Evolutionary conservation across 2,113 vertebrate species (phyloP), one percentile per base, ranked within the genome.

Genomic region (Nesogale talazaci): DNA sequence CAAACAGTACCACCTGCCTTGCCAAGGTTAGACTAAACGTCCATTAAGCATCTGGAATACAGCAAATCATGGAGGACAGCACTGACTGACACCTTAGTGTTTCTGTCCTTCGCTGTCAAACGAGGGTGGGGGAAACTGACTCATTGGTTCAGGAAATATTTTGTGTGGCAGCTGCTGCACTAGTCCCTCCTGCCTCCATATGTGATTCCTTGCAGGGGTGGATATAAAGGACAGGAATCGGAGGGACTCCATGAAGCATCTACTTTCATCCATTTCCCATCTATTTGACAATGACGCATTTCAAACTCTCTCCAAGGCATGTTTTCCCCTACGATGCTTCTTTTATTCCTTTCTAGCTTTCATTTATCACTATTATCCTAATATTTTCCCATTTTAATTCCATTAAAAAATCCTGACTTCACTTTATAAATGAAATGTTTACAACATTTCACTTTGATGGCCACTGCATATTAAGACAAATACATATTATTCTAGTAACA

Each of bases 381-480:
- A 14, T 91, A 85, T 27, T 65, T 23, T 76, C 10, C 9, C 46
- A 52, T 52, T 93, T 85, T 78, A 56, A 87, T 42, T 92, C 22
- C n/a, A 29, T 27, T 79, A 59, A 61, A 83, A 88, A 86, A 90
- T 63, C 56, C 57, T 38, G 9, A 19, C 59, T 57, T 52, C 14
- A 29, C 59, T 91, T 89, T 69, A n/a, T 83, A 76, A 79, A 82
- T 63, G 46, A 67, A 86, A 81, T 34, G 17, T 46, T 38, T 52
- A 52, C 46, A 52, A 52, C 91, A 69, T 67, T 91, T 94, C 72
- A 79, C 77, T 80, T 80, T 77, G 27, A 76, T 67, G n/a, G 5
- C 31, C 69, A 72, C 46, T 75, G 29, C 2, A 56, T 77, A 20
- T 72, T 59, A 94, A 52, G 52, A 87, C 57, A 92, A 92, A 88